Percentiles rank a stretch among this genome's conserved stretches.
Conservation (phyloP, 2,797 vertebrate genomes). For the Enteromius fasciolatus region DNA sequence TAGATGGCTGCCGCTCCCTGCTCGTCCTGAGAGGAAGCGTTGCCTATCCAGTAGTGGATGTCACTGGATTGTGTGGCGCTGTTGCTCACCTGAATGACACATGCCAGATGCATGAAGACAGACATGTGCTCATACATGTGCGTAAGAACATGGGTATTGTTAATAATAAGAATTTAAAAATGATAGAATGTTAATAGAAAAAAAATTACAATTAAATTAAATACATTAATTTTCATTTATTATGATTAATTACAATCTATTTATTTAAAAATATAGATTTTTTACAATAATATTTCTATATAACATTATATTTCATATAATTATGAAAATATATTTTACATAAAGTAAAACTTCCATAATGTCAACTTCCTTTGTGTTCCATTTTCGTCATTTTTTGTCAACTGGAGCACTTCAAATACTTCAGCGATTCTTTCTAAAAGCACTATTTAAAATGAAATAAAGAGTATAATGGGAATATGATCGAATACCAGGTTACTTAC, state of each 20-base stretch:
- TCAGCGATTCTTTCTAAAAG: background rate
- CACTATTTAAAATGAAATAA: background rate
- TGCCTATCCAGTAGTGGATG: conserved; percentile 91
- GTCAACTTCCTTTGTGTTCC: background rate
- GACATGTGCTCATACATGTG: too few species aligned
- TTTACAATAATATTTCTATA: background rate
- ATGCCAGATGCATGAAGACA: background rate
- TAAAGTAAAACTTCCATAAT: background rate
- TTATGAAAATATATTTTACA: too few species aligned
- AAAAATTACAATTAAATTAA: background rate
- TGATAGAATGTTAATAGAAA: background rate
- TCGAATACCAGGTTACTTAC: conserved; percentile 74
- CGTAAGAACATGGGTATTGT: background rate
- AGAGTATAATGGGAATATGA: background rate
- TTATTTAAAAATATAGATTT: background rate
- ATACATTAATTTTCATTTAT: background rate
- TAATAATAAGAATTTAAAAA: background rate
- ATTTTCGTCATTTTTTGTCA: background rate
- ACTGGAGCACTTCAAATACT: background rate
- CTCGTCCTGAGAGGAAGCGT: conserved; percentile 84
- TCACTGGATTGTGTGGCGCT: conserved; percentile 70
- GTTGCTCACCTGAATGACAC: conserved; percentile 66
- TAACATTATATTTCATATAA: too few species aligned
- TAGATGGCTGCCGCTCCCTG: conserved; percentile 86
- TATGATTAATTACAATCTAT: background rate